Conservation (phyloP, 2,113 vertebrate species). For the Channa argus region DNA sequence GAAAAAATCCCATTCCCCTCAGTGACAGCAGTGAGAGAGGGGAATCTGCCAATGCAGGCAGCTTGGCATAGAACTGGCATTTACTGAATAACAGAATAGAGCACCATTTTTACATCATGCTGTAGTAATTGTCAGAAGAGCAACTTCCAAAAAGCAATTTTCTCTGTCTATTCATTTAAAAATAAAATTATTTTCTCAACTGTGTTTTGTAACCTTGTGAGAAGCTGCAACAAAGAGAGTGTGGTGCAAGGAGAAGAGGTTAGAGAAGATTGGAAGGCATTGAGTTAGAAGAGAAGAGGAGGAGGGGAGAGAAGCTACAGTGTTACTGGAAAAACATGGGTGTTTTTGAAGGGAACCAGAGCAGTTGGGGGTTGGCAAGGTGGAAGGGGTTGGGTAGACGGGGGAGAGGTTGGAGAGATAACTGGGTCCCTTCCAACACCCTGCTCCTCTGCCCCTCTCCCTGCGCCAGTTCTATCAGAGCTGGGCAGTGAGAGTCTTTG, state of each 20-base stretch:
- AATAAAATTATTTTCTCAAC: conserved; percentile 15
- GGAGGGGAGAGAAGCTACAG: conserved; percentile 36
- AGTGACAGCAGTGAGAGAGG: conserved; percentile 46
- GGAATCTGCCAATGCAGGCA: conserved; percentile 60
- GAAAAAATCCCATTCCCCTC: conserved; percentile 56
- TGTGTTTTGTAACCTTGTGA: conserved; percentile 47
- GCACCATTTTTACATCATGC: conserved; percentile 60
- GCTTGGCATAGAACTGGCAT: conserved; percentile 55
- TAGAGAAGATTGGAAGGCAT: conserved; percentile 43
- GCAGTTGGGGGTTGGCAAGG: conserved; percentile 25
- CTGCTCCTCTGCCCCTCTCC: conserved; percentile 35
- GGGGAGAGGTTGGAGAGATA: conserved; percentile 64
- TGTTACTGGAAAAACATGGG: conserved; percentile 59
- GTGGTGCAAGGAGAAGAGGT: conserved; percentile 25
- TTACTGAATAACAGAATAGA: conserved; percentile 51
- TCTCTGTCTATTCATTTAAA: conserved; percentile 39
- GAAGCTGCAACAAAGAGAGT: conserved; percentile 42
- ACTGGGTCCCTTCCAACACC: conserved; percentile 58
- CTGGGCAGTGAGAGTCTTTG: conserved; percentile 70
- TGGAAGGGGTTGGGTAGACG: conserved; percentile 41
- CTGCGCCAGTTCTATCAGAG: conserved; percentile 51
- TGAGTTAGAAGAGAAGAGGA: conserved; percentile 27
- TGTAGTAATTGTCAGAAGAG: conserved; percentile 58
- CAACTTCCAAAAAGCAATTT: conserved; percentile 54
- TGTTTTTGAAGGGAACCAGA: conserved; percentile 73